Base-by-base conservation (phyloP, 1,140 invertebrate genomes). In the Branchinecta lindahli region DNA sequence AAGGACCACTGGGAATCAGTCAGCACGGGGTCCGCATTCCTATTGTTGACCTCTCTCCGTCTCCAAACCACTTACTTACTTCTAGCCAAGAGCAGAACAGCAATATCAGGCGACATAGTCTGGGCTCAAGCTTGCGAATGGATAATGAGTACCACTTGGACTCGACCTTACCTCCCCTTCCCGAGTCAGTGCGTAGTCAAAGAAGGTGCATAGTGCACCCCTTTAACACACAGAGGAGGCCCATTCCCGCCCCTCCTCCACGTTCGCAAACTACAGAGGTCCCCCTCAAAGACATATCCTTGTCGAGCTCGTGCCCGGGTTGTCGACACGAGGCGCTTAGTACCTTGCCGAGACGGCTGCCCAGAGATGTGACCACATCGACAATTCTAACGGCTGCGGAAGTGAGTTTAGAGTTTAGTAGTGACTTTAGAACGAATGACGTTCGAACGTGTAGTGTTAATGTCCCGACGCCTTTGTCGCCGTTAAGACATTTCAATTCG, bases 321-420 rank as follows among this genome's bases (percentile, higher is more conserved):
- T 61, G 52, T 61, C 52, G 52, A 61, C 52, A 61, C 12, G 52
- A 61, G 52, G 52, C 52, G 1, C 5, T 33, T 3, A 61, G 52
- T 15, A 61, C 52, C 18, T 20, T 61, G 12, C 52, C 52, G 18
- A 12, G 52, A 15, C 12, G 52, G 52, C 46, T 69, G 8, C 68
- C 68, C 7, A 45, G 68, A 0, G 68, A 69, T 21, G 9, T 18
- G 20, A 69, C 68, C 9, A 21, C 46, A 5, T 46, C 45, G 45
- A 69, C 68, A 21, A 12, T 69, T 21, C 52, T 45, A 21, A 69
- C 45, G 21, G 68, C 68, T 15, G 68, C 68, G 8, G 45, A 45
- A 20, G 12, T 46, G 45, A 68, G 20, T 68, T 9, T 46, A 44
- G 68, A 61, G 18, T 61, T 61, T 61, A 15, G 18, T 61, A 61